Base-by-base conservation (phyloP, 2,113 vertebrate genomes). In the Leptobrachium leishanense region DNA sequence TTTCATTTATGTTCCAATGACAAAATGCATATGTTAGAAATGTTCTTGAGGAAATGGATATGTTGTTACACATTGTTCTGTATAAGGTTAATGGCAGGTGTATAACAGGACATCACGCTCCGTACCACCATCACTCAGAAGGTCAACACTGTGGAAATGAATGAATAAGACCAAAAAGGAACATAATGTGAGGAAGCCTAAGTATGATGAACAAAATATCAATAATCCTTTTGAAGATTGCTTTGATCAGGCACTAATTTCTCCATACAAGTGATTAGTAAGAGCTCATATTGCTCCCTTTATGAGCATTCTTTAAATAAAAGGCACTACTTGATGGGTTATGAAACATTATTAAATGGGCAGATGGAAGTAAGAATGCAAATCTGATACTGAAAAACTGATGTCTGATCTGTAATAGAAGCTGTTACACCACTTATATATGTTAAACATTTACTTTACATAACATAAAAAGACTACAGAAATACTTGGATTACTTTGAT, bases 341-440 rank as follows among this genome's bases (percentile, higher is more conserved):
- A 31, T 31, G n/a, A n/a, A n/a, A n/a, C n/a, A n/a, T 31, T 31
- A 31, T 31, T 31, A 31, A 31, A 31, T 1, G 20, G 20, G 20
- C 20, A 76, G 74, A 68, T 76, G 74, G 64, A 68, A 76, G 67
- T 76, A 68, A 76, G 74, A 55, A 76, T 55, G 74, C 74, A 76
- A 76, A 76, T 76, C 74, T 68, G 74, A 76, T 76, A 54, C 44
- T 76, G 5, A 68, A 68, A 68, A 76, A 76, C 55, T 76, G 74
- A 76, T 76, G 74, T 43, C 53, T 40, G 65, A 43, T 68, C 63
- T 68, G 44, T 68, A 68, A 67, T 76, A 68, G 67, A 76, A 68
- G 65, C 74, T 76, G 64, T 39, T 67, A 44, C 64, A 76, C 67
- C 63, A 55, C 74, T 55, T 54, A 57, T 54, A 76, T 31, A 68